These are phyloP conservation scores for Apus apus DNA, from an alignment of 2,113 vertebrate genomes.

Conservation along the genomic window DNA sequence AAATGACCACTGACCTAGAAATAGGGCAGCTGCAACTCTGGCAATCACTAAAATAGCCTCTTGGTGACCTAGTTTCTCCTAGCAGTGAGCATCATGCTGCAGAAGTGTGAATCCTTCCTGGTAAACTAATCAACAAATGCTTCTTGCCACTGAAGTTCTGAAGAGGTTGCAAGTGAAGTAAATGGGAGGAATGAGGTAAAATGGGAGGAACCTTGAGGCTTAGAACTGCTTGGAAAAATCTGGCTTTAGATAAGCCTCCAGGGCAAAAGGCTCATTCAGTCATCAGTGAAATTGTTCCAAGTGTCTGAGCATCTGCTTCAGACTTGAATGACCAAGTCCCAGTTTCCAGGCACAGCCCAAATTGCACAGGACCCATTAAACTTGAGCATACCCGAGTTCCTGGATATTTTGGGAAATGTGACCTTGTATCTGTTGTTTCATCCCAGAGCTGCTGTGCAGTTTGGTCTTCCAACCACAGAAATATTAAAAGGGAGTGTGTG, in stretches of 20 bases:
- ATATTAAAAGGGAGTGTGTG: neutral
- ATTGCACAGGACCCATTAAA: neutral
- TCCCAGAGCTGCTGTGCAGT: neutral
- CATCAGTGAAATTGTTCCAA: neutral
- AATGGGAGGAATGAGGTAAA: neutral
- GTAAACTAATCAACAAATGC: neutral
- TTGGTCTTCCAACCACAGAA: neutral
- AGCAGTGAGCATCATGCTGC: neutral
- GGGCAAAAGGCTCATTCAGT: neutral
- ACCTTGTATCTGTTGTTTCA: neutral
- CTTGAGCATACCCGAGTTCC: fast-evolving
- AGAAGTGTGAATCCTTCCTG: neutral
- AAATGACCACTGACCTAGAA: conserved; percentile 59
- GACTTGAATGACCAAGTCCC: neutral
- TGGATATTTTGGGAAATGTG: neutral
- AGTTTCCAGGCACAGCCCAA: neutral
- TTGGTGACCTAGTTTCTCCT: conserved; percentile 46
- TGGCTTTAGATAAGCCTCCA: neutral
- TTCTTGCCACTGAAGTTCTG: neutral
- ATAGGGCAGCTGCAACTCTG: neutral
- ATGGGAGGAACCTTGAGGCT: fast-evolving
- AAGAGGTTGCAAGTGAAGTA: neutral
- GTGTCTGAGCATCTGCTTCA: neutral
- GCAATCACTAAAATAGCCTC: neutral
- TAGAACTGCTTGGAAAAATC: neutral